Evolutionary conservation across 2,888 invertebrate genomes (phyloP), one percentile per base, ranked within the genome.

Genomic region (Lycaena phlaeas): DNA sequence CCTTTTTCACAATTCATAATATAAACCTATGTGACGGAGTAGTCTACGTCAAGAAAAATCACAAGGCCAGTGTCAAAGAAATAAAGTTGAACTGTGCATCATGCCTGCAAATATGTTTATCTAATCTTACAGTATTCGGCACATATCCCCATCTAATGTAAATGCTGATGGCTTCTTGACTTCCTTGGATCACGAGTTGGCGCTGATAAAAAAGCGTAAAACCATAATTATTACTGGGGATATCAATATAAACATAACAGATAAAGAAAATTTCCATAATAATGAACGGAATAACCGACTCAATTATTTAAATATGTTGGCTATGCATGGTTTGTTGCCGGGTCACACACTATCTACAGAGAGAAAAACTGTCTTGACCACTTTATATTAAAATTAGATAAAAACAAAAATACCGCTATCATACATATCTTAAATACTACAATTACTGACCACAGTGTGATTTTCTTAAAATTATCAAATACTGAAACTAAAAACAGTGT

Each of bases 171-270:
- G 2, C 5, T 55, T 55, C 40, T 43, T 52, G 12, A 15, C 45
- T 51, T 14, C n/a, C n/a, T n/a, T n/a, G n/a, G n/a, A n/a, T n/a
- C n/a, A n/a, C n/a, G n/a, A n/a, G n/a, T 28, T 57, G 11, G 41
- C 45, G 1, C 37, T 31, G 1, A 3, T 54, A 22, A 38, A 37
- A 9, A 5, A 31, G 5, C 10, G 27, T 1, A 44, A 44, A 28
- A 52, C 46, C 39, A 49, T 53, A 11, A 45, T 50, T 15, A 36
- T 57, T 5, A 36, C 42, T 3, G 57, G 53, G 3, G 53, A 56
- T 27, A 53, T 56, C n/a, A 57, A 56, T 30, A 54, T 56, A 5
- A 52, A 56, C 46, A n/a, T 31, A 10, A 42, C 34, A 27, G 30
- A 38, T 3, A 48, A 42, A 36, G 0, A n/a, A 4, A 25, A 11